phyloP scores from a whole-genome alignment of 2,888 invertebrate genomes.

The Rhopalosiphum nymphaeae region DNA sequence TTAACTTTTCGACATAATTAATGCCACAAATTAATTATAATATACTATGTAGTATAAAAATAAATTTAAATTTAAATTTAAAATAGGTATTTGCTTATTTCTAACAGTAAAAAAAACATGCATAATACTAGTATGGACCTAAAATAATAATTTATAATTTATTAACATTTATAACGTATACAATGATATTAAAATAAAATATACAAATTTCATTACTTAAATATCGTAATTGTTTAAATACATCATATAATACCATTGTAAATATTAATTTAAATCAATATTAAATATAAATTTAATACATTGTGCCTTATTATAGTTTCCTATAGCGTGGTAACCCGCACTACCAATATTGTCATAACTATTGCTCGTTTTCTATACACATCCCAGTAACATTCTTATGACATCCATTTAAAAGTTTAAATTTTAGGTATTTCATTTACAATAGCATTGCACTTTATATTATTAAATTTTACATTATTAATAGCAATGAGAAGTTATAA shows the following conservation, averaged over 20 bases:
- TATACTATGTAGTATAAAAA: neutral
- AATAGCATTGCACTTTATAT: neutral
- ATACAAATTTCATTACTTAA: neutral
- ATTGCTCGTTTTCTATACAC: neutral
- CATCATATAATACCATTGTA: neutral
- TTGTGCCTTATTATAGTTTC: neutral
- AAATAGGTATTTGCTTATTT: neutral
- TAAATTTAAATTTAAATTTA: neutral
- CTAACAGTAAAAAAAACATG: neutral
- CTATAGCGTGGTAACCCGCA: neutral
- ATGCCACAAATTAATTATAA: slow-evolving; percentile 48
- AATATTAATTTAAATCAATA: neutral
- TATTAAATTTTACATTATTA: neutral
- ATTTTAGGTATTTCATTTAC: neutral
- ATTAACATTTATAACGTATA: neutral
- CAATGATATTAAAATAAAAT: neutral
- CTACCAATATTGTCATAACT: no score
- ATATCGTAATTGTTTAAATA: neutral
- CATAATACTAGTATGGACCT: neutral
- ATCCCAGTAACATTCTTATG: neutral
- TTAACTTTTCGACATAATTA: slow-evolving; percentile 53
- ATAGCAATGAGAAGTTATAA: neutral
- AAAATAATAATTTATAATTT: neutral
- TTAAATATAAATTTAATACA: neutral
- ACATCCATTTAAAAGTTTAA: neutral